These are phyloP conservation scores for Hiodon alosoides DNA, from an alignment of 2,113 vertebrate genomes.

Conservation along the genomic window DNA sequence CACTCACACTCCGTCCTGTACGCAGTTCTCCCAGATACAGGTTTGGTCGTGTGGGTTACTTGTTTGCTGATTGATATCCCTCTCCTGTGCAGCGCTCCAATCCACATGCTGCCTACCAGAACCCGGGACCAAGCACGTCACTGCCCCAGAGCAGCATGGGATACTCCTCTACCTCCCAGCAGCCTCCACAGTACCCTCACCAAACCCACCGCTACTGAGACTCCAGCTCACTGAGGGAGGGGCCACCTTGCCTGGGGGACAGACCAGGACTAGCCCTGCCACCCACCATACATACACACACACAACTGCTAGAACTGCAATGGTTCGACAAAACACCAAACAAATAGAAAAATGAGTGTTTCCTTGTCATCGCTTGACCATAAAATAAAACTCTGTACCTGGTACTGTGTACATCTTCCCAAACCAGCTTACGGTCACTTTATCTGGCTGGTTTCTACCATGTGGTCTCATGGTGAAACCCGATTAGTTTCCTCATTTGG, in stretches of 20 bases:
- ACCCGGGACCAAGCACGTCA: slow-evolving; percentile 98
- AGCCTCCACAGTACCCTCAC: slow-evolving; percentile 98
- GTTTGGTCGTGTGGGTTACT: background rate
- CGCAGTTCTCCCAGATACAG: background rate
- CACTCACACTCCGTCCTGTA: background rate
- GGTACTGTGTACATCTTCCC: slow-evolving; percentile 58
- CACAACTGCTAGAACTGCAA: slow-evolving; percentile 46
- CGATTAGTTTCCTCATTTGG: background rate
- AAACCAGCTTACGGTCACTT: background rate
- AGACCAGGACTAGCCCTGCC: slow-evolving; percentile 36
- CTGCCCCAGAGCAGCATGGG: slow-evolving; percentile 99
- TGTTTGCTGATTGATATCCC: background rate
- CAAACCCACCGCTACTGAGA: slow-evolving; percentile 97
- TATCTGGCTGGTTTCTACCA: background rate
- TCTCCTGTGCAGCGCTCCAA: slow-evolving; percentile 82
- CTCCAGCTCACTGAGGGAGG: slow-evolving; percentile 46
- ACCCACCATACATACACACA: slow-evolving; percentile 13
- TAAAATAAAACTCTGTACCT: slow-evolving; percentile 53
- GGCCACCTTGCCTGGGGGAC: slow-evolving; percentile 34
- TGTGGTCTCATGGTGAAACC: background rate
- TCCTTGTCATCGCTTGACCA: slow-evolving; percentile 62
- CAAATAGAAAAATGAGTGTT: slow-evolving; percentile 54
- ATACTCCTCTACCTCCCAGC: slow-evolving; percentile 99
- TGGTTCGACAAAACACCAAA: slow-evolving; percentile 58
- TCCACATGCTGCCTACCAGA: slow-evolving; percentile 99